Conservation (phyloP, 2,888 invertebrate species). For the Trichopria drosophilae region DNA sequence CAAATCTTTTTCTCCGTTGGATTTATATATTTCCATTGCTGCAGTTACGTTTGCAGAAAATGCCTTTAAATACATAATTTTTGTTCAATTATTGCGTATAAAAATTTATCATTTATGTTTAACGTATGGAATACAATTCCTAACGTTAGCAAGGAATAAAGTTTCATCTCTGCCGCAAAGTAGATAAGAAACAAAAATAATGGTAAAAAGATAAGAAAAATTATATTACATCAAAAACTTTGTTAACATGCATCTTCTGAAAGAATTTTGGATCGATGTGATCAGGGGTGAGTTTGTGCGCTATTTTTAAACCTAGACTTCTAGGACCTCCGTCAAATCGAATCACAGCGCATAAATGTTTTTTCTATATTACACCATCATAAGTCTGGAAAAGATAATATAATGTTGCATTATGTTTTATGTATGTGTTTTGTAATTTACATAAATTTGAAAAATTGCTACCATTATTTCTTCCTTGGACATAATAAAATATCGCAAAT, state of each 20-base stretch:
- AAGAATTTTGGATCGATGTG: slow-evolving; percentile 7
- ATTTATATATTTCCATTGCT: slow-evolving; percentile 5
- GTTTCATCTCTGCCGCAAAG: too few relatives aligned
- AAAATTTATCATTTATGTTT: too few relatives aligned
- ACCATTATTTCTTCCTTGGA: too few relatives aligned
- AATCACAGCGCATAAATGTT: background rate
- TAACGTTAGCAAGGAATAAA: too few relatives aligned
- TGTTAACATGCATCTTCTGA: slow-evolving; percentile 9
- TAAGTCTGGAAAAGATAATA: slow-evolving; percentile 1
- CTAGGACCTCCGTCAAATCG: background rate
- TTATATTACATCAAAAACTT: slow-evolving; percentile 1
- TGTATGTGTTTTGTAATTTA: too few relatives aligned
- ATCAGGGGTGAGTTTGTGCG: slow-evolving; percentile 3
- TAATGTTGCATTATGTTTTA: too few relatives aligned
- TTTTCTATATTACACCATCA: background rate
- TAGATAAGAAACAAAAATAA: too few relatives aligned
- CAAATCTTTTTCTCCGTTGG: background rate
- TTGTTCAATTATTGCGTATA: too few relatives aligned
- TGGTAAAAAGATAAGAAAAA: too few relatives aligned
- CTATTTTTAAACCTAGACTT: slow-evolving; percentile 1
- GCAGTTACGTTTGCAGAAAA: slow-evolving; percentile 7
- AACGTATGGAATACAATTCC: too few relatives aligned
- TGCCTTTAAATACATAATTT: background rate
- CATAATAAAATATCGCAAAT: slow-evolving; percentile 32
- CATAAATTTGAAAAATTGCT: too few relatives aligned